Conservation (phyloP, 2,113 vertebrate genomes). For the Nycticorax nycticorax region DNA sequence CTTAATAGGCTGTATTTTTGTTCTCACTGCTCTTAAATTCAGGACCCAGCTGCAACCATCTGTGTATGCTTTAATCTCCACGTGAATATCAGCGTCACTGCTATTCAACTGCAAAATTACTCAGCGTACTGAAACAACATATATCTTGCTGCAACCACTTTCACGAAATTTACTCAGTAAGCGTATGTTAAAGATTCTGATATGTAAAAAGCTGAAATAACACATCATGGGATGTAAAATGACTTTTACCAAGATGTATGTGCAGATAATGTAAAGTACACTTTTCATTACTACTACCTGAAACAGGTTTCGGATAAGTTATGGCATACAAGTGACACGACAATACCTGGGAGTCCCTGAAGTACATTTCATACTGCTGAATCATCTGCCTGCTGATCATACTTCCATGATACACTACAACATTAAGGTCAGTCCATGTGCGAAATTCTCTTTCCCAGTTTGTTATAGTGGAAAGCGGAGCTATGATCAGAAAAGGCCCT, state of each 20-base stretch:
- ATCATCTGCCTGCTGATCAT: slow-evolving; percentile 98
- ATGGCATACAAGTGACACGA: background rate
- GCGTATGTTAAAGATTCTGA: background rate
- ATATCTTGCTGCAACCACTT: background rate
- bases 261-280: background rate
- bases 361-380: slow-evolving; percentile 99
- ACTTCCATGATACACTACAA: slow-evolving; percentile 97
- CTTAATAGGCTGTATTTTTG: background rate
- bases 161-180: background rate
- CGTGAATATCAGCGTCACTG: background rate
- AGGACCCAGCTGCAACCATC: background rate
- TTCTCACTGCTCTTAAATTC: background rate
- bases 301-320: background rate
- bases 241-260: background rate
- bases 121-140: background rate
- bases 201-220: background rate
- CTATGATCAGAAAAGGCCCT: slow-evolving; percentile 95
- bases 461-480: slow-evolving; percentile 95
- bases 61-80: background rate
- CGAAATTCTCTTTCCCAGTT: slow-evolving; percentile 98
- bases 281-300: background rate
- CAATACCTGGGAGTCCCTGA: slow-evolving; percentile 92
- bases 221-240: background rate
- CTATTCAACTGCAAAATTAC: background rate
- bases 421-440: slow-evolving; percentile 94